Percentiles rank a stretch among this genome's conserved stretches.
These are phyloP conservation scores for Apamea sordens DNA, from an alignment of 2,888 invertebrate species.

Conservation along the genomic window DNA sequence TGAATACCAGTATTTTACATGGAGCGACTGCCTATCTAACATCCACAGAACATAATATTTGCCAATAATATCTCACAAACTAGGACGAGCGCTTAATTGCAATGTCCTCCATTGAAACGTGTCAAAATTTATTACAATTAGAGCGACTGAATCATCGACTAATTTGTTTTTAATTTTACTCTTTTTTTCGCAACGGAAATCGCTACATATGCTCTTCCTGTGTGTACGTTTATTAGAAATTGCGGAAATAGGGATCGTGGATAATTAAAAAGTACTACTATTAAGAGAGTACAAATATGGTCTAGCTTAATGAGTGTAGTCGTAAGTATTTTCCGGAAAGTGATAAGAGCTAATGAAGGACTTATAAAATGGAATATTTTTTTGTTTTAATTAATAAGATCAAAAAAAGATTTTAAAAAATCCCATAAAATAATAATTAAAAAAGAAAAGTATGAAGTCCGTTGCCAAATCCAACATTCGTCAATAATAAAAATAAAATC, in stretches of 20 bases:
- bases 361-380: not conserved
- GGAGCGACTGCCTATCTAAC: not conserved
- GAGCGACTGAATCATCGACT: conserved; percentile 66
- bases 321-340: not conserved
- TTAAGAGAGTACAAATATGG: conserved; percentile 1
- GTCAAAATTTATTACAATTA: conserved; percentile 70
- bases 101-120: conserved; percentile 72
- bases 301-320: not conserved
- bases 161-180: conserved; percentile 71
- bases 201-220: conserved; percentile 77
- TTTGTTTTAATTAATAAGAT: not conserved
- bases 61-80: conserved; percentile 57
- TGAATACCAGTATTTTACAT: not conserved
- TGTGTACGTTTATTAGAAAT: conserved; percentile 65
- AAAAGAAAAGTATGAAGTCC: not conserved
- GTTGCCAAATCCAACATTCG: not conserved
- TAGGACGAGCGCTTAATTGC: conserved; percentile 67
- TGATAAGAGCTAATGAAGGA: not conserved
- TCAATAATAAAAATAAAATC: conserved; percentile 46
- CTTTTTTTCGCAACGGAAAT: conserved; percentile 73
- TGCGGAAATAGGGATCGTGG: conserved; percentile 35
- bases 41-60: conserved; percentile 46
- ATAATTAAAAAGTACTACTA: conserved; percentile 37
- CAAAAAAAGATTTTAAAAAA: not conserved
- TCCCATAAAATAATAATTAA: not conserved